Conservation (phyloP, 2,113 vertebrate genomes). For the Elephas maximus region DNA sequence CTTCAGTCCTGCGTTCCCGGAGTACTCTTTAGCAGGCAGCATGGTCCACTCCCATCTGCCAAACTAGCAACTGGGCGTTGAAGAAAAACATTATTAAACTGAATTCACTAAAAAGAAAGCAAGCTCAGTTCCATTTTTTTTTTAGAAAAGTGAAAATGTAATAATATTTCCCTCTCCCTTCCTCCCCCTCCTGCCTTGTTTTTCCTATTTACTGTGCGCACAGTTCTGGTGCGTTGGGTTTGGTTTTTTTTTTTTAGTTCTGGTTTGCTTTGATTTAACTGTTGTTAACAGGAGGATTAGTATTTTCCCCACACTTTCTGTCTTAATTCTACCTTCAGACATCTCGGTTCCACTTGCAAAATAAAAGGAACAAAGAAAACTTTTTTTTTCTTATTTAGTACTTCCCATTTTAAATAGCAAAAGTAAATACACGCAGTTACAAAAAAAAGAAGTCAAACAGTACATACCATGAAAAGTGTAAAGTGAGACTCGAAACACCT, state of each 20-base stretch:
- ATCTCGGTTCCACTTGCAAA: background rate
- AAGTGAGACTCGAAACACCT: background rate
- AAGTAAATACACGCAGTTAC: background rate
- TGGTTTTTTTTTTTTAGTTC: background rate
- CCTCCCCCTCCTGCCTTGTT: background rate
- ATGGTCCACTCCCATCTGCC: fast-evolving
- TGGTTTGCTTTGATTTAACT: background rate
- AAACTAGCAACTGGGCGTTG: too few relatives aligned
- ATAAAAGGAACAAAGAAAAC: constrained; percentile 21
- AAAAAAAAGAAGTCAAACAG: background rate
- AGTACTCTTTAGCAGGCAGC: background rate
- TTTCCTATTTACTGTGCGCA: background rate
- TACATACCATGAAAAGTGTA: background rate
- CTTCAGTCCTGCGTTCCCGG: background rate
- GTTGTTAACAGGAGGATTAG: background rate
- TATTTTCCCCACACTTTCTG: background rate
- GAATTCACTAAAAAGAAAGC: background rate
- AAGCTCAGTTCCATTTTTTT: background rate
- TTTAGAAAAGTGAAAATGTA: background rate
- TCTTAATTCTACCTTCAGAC: background rate
- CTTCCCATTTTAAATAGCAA: constrained; percentile 46
- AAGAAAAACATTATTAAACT: background rate
- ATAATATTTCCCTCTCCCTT: background rate
- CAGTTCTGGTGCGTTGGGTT: too few relatives aligned
- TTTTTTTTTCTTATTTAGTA: background rate